Conservation (phyloP, 1,140 invertebrate species). For the Aphaenogaster rudis region DNA sequence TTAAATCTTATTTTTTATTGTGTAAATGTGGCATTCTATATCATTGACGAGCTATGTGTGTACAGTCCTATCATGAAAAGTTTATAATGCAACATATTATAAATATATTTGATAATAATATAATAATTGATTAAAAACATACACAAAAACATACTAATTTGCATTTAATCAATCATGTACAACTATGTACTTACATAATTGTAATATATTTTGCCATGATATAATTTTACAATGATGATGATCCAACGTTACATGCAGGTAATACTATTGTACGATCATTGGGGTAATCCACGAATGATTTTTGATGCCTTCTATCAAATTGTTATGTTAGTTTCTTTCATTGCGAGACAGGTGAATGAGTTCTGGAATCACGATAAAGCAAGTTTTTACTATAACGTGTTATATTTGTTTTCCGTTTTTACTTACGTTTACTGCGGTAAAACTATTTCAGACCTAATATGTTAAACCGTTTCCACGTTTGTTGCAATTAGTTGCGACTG, state of each 20-base stretch:
- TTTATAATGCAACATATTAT: neutral
- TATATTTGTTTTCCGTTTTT: neutral
- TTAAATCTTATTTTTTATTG: conserved; percentile 15
- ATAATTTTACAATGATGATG: neutral
- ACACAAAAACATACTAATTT: neutral
- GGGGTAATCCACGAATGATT: neutral
- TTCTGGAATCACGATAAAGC: conserved; percentile 1
- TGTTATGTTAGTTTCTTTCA: neutral
- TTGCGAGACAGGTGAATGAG: neutral
- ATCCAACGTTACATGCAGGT: neutral
- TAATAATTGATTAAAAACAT: neutral
- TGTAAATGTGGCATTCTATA: neutral
- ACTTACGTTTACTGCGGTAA: neutral
- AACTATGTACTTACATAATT: neutral
- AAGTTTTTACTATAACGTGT: neutral
- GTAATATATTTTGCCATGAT: conserved; percentile 5
- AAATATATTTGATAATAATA: neutral
- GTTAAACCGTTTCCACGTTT: conserved; percentile 13
- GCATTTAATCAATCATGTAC: neutral
- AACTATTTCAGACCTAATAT: neutral
- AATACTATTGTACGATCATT: conserved; percentile 10
- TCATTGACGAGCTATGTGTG: neutral
- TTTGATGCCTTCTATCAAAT: conserved; percentile 24
- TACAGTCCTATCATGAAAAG: neutral
- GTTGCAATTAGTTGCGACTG: conserved; percentile 8